Base-by-base conservation (phyloP, 2,797 vertebrate genomes). In the Etheostoma perlongum region DNA sequence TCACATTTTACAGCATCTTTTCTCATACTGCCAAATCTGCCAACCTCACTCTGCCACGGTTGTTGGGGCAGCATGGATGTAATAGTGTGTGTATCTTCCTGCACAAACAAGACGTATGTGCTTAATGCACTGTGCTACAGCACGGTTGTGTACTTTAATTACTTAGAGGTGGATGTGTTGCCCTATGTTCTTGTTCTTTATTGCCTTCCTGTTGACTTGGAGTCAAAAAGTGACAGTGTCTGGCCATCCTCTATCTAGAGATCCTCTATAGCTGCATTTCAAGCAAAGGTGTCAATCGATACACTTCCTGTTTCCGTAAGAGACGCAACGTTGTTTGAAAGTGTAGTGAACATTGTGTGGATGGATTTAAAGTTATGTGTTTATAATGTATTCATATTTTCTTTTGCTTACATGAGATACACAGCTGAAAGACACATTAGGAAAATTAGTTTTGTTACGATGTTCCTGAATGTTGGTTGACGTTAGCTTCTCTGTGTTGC, bases 141-240 rank as follows among this genome's bases (percentile, higher is more conserved):
- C 25, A 9, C 16, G 9, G 16, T 5, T 66, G 53, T 79, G 59
- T 74, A 7, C 59, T 73, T 88, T 84, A 85, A 84, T 80, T 52
- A 82, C 55, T 6, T 6, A 53, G 47, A 64, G 14, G 9, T 10
- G 19, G 19, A 12, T 62, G 25, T 16, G 5, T 21, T 44, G 25
- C 23, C 13, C 51, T 40, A 12, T 57, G 48, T 67, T 81, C 33
- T 25, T 3, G 0, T 21, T 68, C 27, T 70, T 80, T 63, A 72
- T 76, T 76, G 52, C 69, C 75, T 80, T 58, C 21, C 57, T 74
- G 74, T 74, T 74, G 67, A 60, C 47, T 33, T 23, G 8, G 54
- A 72, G 68, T 82, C 68, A 81, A 40, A 76, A 82, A 72, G 84
- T 89, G 76, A 51, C 19, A 16, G 33, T 36, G 81, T 86, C 72